Conservation (phyloP, 2,797 vertebrate species). For the Sebastolobus altivelis region DNA sequence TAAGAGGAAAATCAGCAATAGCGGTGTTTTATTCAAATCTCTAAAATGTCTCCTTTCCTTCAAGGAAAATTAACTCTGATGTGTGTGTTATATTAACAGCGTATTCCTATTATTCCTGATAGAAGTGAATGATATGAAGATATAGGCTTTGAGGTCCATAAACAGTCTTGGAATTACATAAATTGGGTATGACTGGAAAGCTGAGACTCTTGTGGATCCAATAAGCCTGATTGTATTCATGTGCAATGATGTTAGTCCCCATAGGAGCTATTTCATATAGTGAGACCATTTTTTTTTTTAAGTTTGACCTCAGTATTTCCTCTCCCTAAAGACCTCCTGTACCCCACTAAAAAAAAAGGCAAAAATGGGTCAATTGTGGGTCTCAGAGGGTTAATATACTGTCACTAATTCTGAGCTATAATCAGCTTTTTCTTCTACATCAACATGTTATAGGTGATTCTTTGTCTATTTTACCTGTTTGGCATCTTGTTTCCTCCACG, state of each 20-base stretch:
- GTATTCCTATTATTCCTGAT: neutral
- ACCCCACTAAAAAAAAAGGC: too few species aligned
- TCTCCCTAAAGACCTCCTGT: too few species aligned
- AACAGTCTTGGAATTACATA: too few species aligned
- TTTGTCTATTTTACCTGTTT: conserved; percentile 75
- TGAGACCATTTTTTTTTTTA: too few species aligned
- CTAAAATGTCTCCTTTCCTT: neutral
- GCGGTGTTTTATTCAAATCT: neutral
- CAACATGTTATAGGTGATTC: neutral
- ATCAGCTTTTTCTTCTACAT: neutral
- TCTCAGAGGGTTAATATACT: too few species aligned
- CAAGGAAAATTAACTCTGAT: neutral
- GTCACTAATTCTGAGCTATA: neutral
- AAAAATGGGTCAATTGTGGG: too few species aligned
- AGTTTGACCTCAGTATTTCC: too few species aligned
- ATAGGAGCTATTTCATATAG: too few species aligned
- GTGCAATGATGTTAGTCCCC: too few species aligned
- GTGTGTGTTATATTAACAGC: neutral
- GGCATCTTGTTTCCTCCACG: conserved; percentile 88
- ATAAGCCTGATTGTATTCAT: too few species aligned
- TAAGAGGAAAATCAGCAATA: neutral
- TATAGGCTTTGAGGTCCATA: neutral
- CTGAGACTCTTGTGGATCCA: too few species aligned
- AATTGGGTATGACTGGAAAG: fast-evolving
- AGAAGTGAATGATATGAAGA: neutral